Percentiles rank a stretch among this genome's conserved stretches.
These are phyloP conservation scores for Acanthoscelides obtectus DNA, from an alignment of 2,888 invertebrate genomes.

Conservation along the genomic window DNA sequence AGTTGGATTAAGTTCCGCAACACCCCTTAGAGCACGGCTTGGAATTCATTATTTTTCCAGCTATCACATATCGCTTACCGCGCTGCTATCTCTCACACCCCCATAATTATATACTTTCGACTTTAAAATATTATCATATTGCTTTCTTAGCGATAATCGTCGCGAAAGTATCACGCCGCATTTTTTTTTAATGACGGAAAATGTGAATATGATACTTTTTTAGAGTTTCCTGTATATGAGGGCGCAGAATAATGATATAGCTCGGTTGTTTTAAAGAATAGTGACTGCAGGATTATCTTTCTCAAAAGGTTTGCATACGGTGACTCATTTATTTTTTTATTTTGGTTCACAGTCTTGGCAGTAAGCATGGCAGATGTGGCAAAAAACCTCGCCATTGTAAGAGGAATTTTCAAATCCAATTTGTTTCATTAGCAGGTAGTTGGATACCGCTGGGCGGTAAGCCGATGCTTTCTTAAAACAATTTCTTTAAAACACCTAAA, in stretches of 20 bases:
- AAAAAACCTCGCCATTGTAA: too few species aligned
- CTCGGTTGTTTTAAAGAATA: background rate
- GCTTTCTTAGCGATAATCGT: constrained; percentile 25
- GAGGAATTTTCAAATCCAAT: too few species aligned
- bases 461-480: too few species aligned
- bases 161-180: background rate
- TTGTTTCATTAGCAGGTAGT: too few species aligned
- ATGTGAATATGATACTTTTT: background rate
- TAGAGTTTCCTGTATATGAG: background rate
- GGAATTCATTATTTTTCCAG: constrained; percentile 35
- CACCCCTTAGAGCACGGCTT: constrained; percentile 13
- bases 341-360: too few species aligned
- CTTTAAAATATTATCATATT: constrained; percentile 33
- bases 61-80: constrained; percentile 23
- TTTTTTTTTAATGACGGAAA: background rate
- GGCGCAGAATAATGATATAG: background rate
- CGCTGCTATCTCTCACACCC: constrained; percentile 15
- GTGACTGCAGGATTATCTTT: background rate
- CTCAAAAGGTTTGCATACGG: background rate
- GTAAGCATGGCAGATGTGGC: too few species aligned
- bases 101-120: constrained; percentile 27
- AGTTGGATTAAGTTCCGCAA: constrained; percentile 34
- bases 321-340: background rate
- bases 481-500: too few species aligned
- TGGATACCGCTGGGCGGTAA: too few species aligned